A percentile compares a stretch with the other conserved stretches of the same genome.
Conservation (phyloP, 1,140 invertebrate genomes). For the Plutomurus gul region DNA sequence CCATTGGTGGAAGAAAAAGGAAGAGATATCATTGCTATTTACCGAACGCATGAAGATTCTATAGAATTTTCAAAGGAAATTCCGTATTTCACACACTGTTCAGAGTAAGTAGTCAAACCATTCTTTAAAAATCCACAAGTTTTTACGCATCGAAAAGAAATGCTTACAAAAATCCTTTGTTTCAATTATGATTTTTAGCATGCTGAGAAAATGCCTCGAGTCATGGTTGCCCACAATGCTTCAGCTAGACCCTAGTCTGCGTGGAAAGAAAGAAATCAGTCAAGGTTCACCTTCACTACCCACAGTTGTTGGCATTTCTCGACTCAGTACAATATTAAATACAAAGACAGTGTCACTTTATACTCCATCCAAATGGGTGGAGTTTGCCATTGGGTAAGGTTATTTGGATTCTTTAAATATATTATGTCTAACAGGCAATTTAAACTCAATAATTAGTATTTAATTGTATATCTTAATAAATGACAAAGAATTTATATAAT, state of each 20-base stretch:
- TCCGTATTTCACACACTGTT: conserved; percentile 46
- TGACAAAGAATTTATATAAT: too few relatives aligned
- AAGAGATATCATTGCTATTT: conserved; percentile 49
- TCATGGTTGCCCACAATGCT: conserved; percentile 51
- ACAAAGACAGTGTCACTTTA: conserved; percentile 42
- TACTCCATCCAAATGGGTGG: conserved; percentile 30
- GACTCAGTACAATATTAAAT: conserved; percentile 38
- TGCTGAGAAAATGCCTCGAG: conserved; percentile 47
- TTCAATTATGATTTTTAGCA: background rate
- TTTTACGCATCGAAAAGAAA: too few relatives aligned
- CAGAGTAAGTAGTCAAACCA: conserved; percentile 38
- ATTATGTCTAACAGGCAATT: too few relatives aligned
- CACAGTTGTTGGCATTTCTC: background rate
- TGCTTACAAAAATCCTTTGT: too few relatives aligned
- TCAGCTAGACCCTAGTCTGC: conserved; percentile 43
- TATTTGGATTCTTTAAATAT: too few relatives aligned
- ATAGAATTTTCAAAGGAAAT: conserved; percentile 43
- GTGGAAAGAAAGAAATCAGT: conserved; percentile 26
- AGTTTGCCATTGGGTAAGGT: conserved; percentile 49
- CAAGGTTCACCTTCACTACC: background rate
- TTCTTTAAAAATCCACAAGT: background rate
- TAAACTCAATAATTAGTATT: too few relatives aligned
- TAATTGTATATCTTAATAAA: too few relatives aligned
- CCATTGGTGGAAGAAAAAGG: conserved; percentile 47
- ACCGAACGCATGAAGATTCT: conserved; percentile 36